Conservation (phyloP, 2,113 vertebrate genomes). For the Chaenogobius annularis region DNA sequence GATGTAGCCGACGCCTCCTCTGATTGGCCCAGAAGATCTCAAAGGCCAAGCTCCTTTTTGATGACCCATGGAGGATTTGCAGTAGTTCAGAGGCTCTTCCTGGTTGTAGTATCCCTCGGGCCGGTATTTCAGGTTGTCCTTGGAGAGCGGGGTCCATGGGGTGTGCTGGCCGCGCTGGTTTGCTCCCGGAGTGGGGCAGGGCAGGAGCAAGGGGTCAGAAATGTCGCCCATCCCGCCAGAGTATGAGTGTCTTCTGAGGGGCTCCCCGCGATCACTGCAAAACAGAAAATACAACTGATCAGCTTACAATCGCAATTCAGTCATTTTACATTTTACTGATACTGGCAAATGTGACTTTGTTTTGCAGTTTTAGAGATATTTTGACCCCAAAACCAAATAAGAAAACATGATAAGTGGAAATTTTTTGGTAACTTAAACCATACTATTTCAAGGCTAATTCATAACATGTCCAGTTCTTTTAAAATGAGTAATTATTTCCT, state of each 20-base stretch:
- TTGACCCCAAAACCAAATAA: background rate
- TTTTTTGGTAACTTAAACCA: background rate
- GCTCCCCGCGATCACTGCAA: constrained; percentile 68
- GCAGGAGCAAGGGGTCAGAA: constrained; percentile 71
- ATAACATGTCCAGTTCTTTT: background rate
- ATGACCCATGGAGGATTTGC: constrained; percentile 66
- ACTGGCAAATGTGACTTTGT: background rate
- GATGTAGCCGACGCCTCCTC: constrained; percentile 54
- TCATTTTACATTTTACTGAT: background rate
- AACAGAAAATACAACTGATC: background rate
- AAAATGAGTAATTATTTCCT: background rate
- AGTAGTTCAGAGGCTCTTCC: constrained; percentile 75
- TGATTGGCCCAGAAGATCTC: constrained; percentile 67
- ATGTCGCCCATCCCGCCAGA: constrained; percentile 70
- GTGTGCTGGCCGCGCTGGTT: constrained; percentile 74
- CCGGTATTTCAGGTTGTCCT: constrained; percentile 77
- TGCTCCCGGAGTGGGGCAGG: constrained; percentile 67
- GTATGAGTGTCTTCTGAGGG: constrained; percentile 63
- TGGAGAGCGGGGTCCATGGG: constrained; percentile 80
- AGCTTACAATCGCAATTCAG: background rate
- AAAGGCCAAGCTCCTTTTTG: constrained; percentile 78
- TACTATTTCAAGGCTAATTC: background rate
- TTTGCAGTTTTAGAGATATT: background rate
- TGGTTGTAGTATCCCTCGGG: constrained; percentile 70
- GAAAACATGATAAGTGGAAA: background rate